Evolutionary conservation across 1,140 invertebrate genomes (phyloP).

Genomic region (fruit fly (Drosophila melanogaster)): DNA sequence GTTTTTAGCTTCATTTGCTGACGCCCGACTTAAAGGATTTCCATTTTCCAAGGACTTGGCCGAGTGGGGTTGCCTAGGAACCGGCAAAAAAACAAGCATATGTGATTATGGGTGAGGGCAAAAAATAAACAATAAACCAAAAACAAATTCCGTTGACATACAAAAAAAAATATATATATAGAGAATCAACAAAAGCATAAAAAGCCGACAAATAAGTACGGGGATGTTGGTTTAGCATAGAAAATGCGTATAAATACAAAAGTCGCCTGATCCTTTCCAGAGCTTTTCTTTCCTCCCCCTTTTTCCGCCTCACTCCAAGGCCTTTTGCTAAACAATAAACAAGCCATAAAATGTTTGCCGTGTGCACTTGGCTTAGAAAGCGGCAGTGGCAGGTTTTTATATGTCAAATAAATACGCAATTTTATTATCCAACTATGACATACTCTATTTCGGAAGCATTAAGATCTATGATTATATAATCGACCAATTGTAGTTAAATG

Average conservation of each 20-base stretch:
- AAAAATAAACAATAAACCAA: conserved; percentile 54
- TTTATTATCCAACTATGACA: conserved; percentile 16
- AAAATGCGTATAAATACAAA: conserved; percentile 68
- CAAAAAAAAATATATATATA: conserved; percentile 55
- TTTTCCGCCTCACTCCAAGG: conserved; percentile 10
- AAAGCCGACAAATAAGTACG: conserved; percentile 67
- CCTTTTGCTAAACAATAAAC: conserved; percentile 64
- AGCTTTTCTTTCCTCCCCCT: conserved; percentile 17
- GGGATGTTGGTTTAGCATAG: conserved; percentile 74
- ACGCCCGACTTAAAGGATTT: conserved; percentile 42
- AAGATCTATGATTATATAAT: not conserved
- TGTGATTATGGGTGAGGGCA: conserved; percentile 10
- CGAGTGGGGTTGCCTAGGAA: conserved; percentile 29
- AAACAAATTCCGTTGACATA: conserved; percentile 63
- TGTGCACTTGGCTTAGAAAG: conserved; percentile 49
- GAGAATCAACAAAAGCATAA: conserved; percentile 70
- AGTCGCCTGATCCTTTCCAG: conserved; percentile 25
- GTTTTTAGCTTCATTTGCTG: conserved; percentile 37
- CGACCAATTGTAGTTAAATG: not conserved
- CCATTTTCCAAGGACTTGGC: conserved; percentile 25
- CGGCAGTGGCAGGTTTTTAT: conserved; percentile 51
- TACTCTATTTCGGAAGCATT: conserved; percentile 20
- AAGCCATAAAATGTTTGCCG: conserved; percentile 73
- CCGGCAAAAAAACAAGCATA: conserved; percentile 20
- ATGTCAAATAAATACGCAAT: conserved; percentile 62